Base-by-base conservation (phyloP, 1,140 invertebrate genomes). In the Drosophila pandora region DNA sequence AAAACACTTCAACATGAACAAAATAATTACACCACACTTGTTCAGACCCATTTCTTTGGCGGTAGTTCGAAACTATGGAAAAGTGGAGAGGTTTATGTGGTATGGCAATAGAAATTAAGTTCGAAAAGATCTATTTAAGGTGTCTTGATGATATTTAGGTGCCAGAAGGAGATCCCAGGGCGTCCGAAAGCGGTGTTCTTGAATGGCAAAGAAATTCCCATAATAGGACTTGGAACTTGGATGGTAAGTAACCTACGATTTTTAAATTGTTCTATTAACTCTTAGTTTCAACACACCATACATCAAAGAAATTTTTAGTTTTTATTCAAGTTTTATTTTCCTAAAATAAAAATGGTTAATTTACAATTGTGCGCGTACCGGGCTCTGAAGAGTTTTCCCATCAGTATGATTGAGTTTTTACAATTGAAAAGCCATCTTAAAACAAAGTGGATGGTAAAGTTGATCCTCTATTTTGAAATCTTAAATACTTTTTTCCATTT, bases 201-300 rank as follows among this genome's bases (percentile, higher is more conserved):
- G 2, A 37, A 82, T 60, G 54, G 75, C 5, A 54, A 50, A 0
- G 47, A 82, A 64, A 68, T 78, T 0, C 83, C 83, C 0, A 5
- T 82, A 6, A 57, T 87, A 17, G 82, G 82, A 10, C 63, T 88
- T 9, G 83, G 82, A 17, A 87, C 83, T 8, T 87, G 61, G 64
- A 6, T 12, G 28, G 82, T 79, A 55, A 73, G 61, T 72, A 9
- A 8, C 12, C 30, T 8, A 8, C 6, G 30, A 28, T 6, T 10
- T 22, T 39, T 23, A 3, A 8, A 10, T 34, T 17, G 21, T 39
- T 13, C 32, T 4, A 4, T 9, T 13, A 28, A 6, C 5, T 28
- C 5, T 28, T 28, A 28, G 25, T n/a, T n/a, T n/a, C n/a, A n/a
- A n/a, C n/a, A n/a, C n/a, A n/a, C n/a, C n/a, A n/a, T n/a, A n/a